Evolutionary conservation across 2,888 invertebrate species (phyloP).

Genomic region (Eristalis pertinax): DNA sequence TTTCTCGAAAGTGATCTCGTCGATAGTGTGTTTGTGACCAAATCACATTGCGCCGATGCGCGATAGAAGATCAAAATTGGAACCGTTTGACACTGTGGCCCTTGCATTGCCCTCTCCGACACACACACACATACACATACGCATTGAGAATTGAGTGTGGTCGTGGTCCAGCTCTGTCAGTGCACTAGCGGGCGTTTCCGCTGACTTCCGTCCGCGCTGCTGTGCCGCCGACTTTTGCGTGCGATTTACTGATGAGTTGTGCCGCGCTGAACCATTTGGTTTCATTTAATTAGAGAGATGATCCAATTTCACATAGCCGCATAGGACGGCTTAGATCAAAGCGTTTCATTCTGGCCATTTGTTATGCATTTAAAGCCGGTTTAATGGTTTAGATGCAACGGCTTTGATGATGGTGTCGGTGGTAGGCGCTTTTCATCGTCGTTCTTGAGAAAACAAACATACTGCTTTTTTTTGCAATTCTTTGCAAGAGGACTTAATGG

Average conservation of each 20-base stretch:
- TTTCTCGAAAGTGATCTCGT: constrained; percentile 26
- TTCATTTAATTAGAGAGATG: constrained; percentile 72
- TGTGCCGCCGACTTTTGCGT: constrained; percentile 45
- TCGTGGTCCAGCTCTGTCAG: constrained; percentile 38
- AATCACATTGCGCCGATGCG: constrained; percentile 29
- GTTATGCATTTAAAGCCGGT: constrained; percentile 72
- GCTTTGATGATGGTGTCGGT: constrained; percentile 70
- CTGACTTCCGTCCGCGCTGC: constrained; percentile 30
- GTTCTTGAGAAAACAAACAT: constrained; percentile 29
- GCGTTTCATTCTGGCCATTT: constrained; percentile 68
- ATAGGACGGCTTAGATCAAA: constrained; percentile 61
- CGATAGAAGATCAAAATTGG: constrained; percentile 34
- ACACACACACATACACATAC: background rate
- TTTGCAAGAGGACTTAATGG: constrained; percentile 48
- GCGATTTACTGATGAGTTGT: constrained; percentile 66
- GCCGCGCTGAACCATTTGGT: constrained; percentile 70
- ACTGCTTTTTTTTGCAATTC: constrained; percentile 13
- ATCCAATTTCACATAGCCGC: constrained; percentile 67
- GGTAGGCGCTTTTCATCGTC: constrained; percentile 65
- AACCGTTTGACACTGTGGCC: constrained; percentile 49
- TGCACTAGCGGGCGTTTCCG: constrained; percentile 53
- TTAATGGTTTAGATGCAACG: constrained; percentile 71
- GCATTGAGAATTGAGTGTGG: constrained; percentile 21
- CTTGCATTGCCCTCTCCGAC: constrained; percentile 12
- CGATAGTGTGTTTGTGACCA: constrained; percentile 26